A percentile compares a stretch with the other conserved stretches of the same genome.
Evolutionary conservation across 2,888 invertebrate genomes (phyloP).

Genomic region (Altica lythri): DNA sequence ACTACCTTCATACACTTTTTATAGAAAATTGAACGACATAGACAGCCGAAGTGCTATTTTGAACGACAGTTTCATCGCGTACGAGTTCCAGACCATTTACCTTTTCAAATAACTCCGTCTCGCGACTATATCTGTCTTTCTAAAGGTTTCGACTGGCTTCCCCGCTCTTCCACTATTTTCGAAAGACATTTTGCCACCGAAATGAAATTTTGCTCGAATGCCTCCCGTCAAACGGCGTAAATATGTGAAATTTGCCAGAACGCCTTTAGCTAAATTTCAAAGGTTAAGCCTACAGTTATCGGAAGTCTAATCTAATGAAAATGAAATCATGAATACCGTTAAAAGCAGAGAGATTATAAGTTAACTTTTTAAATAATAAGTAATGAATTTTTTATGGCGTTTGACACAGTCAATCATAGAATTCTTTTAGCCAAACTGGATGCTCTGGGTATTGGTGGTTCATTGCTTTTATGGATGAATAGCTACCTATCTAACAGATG

Average conservation of each 20-base stretch:
- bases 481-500: no score
- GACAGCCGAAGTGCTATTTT: conserved; percentile 11
- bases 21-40: conserved; percentile 9
- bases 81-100: conserved; percentile 22
- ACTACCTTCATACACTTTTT: no score
- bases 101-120: conserved; percentile 21
- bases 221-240: conserved; percentile 20
- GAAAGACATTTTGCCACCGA: conserved; percentile 19
- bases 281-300: conserved; percentile 1
- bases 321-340: no score
- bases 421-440: no score
- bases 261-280: conserved; percentile 7
- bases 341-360: no score
- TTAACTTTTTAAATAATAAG: no score
- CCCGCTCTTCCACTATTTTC: conserved; percentile 15
- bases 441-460: no score
- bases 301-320: no score
- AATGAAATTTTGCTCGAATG: conserved; percentile 25
- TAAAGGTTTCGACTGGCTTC: conserved; percentile 18
- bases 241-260: conserved; percentile 27
- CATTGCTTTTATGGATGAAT: no score
- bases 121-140: conserved; percentile 19
- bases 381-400: no score
- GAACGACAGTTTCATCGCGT: conserved; percentile 15
- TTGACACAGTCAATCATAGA: no score